phyloP scores from a whole-genome alignment of 2,888 invertebrate species.

The Nesidiocoris tenuis region DNA sequence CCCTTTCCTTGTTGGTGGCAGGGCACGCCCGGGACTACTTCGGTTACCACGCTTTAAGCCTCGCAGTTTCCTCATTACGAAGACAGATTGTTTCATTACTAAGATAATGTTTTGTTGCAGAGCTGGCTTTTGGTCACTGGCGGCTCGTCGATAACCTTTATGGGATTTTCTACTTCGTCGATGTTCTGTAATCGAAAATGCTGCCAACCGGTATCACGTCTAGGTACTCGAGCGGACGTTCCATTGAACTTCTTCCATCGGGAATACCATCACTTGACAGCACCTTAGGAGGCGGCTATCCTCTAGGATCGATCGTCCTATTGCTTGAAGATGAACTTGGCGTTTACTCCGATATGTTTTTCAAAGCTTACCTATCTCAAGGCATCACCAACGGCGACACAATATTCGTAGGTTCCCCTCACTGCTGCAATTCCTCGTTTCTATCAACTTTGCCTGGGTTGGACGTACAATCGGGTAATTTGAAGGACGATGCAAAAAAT shows the following conservation, averaged over 20 bases:
- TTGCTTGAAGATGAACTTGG: constrained; percentile 23
- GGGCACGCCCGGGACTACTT: no score
- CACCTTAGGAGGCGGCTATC: constrained; percentile 33
- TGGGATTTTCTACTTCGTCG: no score
- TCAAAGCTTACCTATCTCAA: constrained; percentile 19
- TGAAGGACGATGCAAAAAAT: not conserved
- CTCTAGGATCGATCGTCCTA: constrained; percentile 25
- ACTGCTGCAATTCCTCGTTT: not conserved
- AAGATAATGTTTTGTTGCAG: no score
- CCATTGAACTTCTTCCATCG: constrained; percentile 20
- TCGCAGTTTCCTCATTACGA: no score
- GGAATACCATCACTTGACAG: constrained; percentile 9
- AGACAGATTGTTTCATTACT: no score
- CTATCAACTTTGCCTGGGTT: constrained; percentile 9
- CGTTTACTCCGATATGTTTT: constrained; percentile 23
- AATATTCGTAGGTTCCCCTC: constrained; percentile 7
- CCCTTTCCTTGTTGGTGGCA: no score
- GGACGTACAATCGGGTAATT: not conserved
- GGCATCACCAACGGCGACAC: constrained; percentile 19
- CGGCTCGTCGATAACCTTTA: no score
- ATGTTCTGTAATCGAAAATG: no score
- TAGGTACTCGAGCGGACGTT: constrained; percentile 25
- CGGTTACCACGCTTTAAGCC: no score
- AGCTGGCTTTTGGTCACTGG: no score
- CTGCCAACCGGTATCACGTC: constrained; percentile 18